Percentiles rank a stretch among this genome's conserved stretches.
phyloP scores from a whole-genome alignment of 2,888 invertebrate genomes.

The Criorhina ranunculi region DNA sequence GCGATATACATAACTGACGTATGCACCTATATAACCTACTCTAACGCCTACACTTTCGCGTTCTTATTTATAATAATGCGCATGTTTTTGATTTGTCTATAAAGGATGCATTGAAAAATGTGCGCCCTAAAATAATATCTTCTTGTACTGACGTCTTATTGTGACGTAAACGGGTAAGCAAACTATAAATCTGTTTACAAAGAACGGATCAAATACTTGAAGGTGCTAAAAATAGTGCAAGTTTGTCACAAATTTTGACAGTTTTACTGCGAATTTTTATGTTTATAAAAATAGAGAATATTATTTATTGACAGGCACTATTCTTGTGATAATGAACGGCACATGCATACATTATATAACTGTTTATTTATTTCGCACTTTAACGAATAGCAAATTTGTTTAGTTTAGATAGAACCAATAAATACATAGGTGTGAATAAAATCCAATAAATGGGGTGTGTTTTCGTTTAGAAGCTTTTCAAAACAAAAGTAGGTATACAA shows the following conservation, averaged over 20 bases:
- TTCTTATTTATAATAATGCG: conserved; percentile 16
- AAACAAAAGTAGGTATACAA: too few species aligned
- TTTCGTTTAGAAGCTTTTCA: too few species aligned
- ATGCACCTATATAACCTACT: neutral
- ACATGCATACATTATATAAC: conserved; percentile 1
- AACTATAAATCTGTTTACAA: conserved; percentile 16
- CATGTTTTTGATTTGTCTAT: neutral
- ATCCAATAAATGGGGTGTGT: too few species aligned
- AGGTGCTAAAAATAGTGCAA: conserved; percentile 27
- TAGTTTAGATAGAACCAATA: too few species aligned
- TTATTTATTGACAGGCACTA: conserved; percentile 30
- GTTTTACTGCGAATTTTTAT: neutral
- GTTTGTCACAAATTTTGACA: conserved; percentile 23
- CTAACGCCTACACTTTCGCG: conserved; percentile 23
- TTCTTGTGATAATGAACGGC: neutral
- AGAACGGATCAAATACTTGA: neutral
- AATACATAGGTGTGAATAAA: too few species aligned
- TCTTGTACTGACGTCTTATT: conserved; percentile 35
- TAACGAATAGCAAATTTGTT: neutral
- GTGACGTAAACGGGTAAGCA: conserved; percentile 5
- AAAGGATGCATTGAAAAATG: conserved; percentile 20
- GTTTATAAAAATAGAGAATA: conserved; percentile 16
- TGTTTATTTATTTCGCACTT: neutral
- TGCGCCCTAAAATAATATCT: neutral
- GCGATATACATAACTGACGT: neutral